A percentile compares a stretch with the other conserved stretches of the same genome.
These are phyloP conservation scores for Clamator glandarius DNA, from an alignment of 2,797 vertebrate species.

Conservation along the genomic window DNA sequence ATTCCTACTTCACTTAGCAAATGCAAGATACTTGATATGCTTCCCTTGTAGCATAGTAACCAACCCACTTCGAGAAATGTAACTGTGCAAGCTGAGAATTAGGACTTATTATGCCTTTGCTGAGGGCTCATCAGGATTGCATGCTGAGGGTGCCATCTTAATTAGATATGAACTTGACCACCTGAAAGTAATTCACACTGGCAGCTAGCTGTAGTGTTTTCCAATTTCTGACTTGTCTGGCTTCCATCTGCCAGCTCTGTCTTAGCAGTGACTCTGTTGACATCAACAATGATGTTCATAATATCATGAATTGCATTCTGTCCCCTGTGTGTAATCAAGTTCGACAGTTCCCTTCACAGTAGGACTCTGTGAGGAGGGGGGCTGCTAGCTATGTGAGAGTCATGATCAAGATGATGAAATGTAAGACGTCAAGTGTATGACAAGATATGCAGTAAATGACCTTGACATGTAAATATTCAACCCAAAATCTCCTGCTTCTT, in stretches of 20 bases:
- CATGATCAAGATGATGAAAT: neutral
- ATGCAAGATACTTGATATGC: neutral
- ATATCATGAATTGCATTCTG: conserved; percentile 12
- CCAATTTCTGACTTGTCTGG: conserved; percentile 53
- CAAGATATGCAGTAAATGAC: neutral
- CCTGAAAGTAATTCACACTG: conserved; percentile 72
- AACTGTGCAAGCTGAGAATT: conserved; percentile 46
- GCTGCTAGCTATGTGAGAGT: neutral
- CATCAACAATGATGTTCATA: neutral
- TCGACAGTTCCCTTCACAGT: neutral
- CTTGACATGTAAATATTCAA: neutral
- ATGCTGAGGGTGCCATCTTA: conserved; percentile 54
- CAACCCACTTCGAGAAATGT: conserved; percentile 15
- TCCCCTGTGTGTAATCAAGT: conserved; percentile 5
- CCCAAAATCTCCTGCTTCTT: neutral
- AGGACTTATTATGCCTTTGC: conserved; percentile 37
- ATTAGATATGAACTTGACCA: conserved; percentile 69
- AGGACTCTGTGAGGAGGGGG: neutral
- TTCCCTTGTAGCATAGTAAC: conserved; percentile 52
- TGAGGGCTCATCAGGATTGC: conserved; percentile 55
- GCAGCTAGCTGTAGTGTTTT: conserved; percentile 66
- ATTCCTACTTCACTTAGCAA: conserved; percentile 19
- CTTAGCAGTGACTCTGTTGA: conserved; percentile 46
- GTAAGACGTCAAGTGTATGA: neutral
- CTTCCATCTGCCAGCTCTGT: conserved; percentile 62